phyloP scores from a whole-genome alignment of 2,888 invertebrate genomes.

The Microctonus brassicae region DNA sequence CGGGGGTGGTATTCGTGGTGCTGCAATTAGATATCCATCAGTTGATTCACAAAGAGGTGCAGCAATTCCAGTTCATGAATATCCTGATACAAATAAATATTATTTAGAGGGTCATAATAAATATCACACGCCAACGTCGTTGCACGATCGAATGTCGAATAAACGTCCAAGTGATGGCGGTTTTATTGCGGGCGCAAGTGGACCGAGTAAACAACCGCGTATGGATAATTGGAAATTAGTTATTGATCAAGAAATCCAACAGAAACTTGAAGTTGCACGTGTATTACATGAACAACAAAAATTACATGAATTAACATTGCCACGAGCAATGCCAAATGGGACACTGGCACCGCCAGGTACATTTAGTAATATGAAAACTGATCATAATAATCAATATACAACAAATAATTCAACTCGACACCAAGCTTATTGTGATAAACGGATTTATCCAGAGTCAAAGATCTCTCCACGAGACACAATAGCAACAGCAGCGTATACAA shows the following conservation, averaged over 20 bases:
- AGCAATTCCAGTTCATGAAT: conserved; percentile 55
- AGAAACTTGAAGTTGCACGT: conserved; percentile 67
- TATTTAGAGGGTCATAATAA: conserved; percentile 54
- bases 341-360: conserved; percentile 49
- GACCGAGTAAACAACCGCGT: conserved; percentile 71
- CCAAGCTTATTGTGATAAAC: conserved; percentile 64
- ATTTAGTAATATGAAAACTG: conserved; percentile 55
- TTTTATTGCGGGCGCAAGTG: conserved; percentile 59
- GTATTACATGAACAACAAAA: conserved; percentile 56
- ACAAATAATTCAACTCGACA: conserved; percentile 46
- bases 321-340: conserved; percentile 57
- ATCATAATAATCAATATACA: conserved; percentile 45
- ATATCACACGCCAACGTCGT: conserved; percentile 34
- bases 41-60: conserved; percentile 51
- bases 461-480: conserved; percentile 52
- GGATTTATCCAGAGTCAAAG: conserved; percentile 54
- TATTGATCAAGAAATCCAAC: conserved; percentile 73
- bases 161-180: conserved; percentile 64
- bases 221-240: conserved; percentile 72
- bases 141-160: conserved; percentile 58
- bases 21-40: conserved; percentile 49
- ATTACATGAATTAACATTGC: conserved; percentile 55
- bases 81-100: conserved; percentile 58
- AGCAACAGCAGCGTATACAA: neutral
- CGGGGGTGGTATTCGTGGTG: neutral